A percentile compares a stretch with the other conserved stretches of the same genome.
phyloP scores from a whole-genome alignment of 2,113 vertebrate species.

The Pseudonaja textilis region DNA sequence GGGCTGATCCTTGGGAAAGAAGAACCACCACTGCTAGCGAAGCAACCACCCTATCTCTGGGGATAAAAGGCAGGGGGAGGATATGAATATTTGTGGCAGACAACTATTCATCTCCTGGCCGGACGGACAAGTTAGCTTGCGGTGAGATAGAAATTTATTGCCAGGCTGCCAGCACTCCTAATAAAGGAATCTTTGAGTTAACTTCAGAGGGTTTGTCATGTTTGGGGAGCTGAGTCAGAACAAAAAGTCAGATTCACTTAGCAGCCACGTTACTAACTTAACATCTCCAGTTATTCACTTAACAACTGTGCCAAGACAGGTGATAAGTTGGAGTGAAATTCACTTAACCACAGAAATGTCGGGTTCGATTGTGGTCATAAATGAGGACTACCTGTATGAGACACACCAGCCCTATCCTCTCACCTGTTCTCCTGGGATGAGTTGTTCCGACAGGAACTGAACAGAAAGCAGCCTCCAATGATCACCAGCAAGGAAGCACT shows the following conservation, averaged over 20 bases:
- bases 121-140: too few species aligned
- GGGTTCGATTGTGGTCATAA: not conserved
- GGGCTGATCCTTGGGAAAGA: too few species aligned
- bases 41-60: too few species aligned
- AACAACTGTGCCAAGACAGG: not conserved
- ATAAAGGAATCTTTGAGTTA: too few species aligned
- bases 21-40: too few species aligned
- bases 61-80: too few species aligned
- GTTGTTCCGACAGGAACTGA: slow-evolving; percentile 67
- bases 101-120: too few species aligned
- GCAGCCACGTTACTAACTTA: not conserved
- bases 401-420: not conserved
- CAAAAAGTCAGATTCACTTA: not conserved
- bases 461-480: slow-evolving; percentile 76
- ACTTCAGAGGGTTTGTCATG: too few species aligned
- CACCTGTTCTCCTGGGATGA: slow-evolving; percentile 31
- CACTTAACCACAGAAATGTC: not conserved
- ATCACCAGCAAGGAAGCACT: slow-evolving; percentile 80
- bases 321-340: not conserved
- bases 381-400: not conserved
- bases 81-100: too few species aligned
- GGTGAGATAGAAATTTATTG: too few species aligned
- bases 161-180: too few species aligned
- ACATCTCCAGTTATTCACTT: not conserved
- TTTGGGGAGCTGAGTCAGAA: too few species aligned